Evolutionary conservation across 1,140 invertebrate species (phyloP), one percentile per base, ranked within the genome.

Genomic region (Bombus fervidus): DNA sequence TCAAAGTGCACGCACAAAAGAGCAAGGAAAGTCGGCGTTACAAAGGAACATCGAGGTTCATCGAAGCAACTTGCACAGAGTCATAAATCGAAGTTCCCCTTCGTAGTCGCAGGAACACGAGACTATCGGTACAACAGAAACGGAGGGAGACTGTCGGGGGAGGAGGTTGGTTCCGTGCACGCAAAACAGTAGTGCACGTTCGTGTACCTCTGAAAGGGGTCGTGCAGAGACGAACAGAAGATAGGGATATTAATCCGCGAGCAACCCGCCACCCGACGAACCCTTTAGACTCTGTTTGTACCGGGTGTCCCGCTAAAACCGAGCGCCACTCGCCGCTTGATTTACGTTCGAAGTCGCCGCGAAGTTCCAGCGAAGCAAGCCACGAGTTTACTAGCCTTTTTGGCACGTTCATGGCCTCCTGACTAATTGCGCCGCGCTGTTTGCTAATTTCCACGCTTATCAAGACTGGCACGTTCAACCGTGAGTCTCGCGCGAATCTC

Each of bases 181-280:
- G 66, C 71, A 78, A 81, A 76, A 79, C 47, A 37, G 41, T 28
- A 41, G 81, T 34, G 71, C 43, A 79, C 80, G 78, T 71, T 73
- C 62, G 87, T 71, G 43, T 76, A 71, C 66, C 41, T 78, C 62
- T 71, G 82, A 85, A 86, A 76, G 53, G 83, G 86, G 62, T 86
- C 83, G 87, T 69, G 78, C 83, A 64, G 75, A 85, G 82, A 75
- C 85, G 79, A 87, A 81, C 81, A 81, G 90, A 87, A 92, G 91
- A 92, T 92, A 89, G 92, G 88, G 89, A 92, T 93, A 93, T 93
- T 92, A 93, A 92, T 92, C 88, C 88, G 73, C 88, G 87, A 90
- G 92, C 91, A 91, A 90, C 62, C 85, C 87, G 86, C 85, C 80
- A 77, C 79, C 83, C 64, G 31, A 66, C 62, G 59, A 81, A 78